Evolutionary conservation across 2,888 invertebrate genomes (phyloP).

Genomic region (Phengaris alcon): DNA sequence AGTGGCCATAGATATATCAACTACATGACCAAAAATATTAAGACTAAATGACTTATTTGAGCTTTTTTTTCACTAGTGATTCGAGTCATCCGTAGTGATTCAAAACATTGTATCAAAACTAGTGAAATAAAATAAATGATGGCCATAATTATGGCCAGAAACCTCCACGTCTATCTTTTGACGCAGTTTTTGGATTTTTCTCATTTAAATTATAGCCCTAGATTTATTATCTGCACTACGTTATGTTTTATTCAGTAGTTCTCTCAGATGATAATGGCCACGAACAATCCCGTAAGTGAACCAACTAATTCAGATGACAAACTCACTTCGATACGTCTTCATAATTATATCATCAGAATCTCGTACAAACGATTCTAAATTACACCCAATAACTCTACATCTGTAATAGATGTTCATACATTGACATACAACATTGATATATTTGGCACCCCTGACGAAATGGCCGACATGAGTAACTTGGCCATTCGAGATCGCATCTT

Average conservation of each 20-base stretch:
- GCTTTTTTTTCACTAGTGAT: too few relatives aligned
- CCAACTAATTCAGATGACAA: constrained; percentile 32
- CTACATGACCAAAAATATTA: too few relatives aligned
- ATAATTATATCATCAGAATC: constrained; percentile 61
- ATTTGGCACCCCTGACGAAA: constrained; percentile 41
- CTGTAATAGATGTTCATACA: constrained; percentile 61
- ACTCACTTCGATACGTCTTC: constrained; percentile 48
- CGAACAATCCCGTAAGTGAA: constrained; percentile 34
- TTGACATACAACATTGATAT: constrained; percentile 72
- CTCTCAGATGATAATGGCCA: constrained; percentile 13
- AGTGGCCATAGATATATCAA: too few relatives aligned
- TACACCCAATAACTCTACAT: constrained; percentile 54
- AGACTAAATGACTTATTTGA: too few relatives aligned
- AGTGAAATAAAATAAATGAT: too few relatives aligned
- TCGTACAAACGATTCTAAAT: constrained; percentile 59
- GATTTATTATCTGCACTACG: neutral
- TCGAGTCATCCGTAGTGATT: too few relatives aligned
- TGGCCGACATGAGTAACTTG: constrained; percentile 37
- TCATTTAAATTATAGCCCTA: neutral
- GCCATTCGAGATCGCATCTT: neutral
- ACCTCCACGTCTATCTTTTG: too few relatives aligned
- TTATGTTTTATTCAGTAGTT: constrained; percentile 9
- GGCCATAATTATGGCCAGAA: too few relatives aligned
- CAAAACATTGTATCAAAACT: too few relatives aligned
- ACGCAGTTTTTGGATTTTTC: neutral